Base-by-base conservation (phyloP, 1,140 invertebrate species). In the Diuraphis noxia region DNA sequence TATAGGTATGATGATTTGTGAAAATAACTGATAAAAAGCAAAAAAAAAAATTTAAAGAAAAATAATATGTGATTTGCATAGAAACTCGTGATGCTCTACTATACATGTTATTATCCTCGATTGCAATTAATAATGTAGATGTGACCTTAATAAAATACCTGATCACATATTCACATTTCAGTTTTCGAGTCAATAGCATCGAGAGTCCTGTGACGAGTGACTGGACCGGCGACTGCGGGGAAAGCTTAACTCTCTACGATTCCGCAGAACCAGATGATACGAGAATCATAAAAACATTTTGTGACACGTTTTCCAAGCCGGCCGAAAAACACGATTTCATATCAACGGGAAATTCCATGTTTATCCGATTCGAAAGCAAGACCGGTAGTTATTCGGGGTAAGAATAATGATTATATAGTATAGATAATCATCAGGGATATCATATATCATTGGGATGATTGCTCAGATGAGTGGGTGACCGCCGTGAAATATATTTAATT, bases 321-420 rank as follows among this genome's bases (percentile, higher is more conserved):
- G 97, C 98, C 96, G 97, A 98, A 94, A 98, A 98, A 93, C 96
- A 98, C 93, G 97, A 98, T 93, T 98, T 98, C 93, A 96, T 98
- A 0, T 98, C 97, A 0, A 97, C 96, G 0, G 96, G 96, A 13
- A 97, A 96, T 92, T 96, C 97, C 0, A 95, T 98, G 81, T 98
- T 97, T 93, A 97, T 98, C 0, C 95, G 97, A 92, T 98, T 98
- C 93, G 97, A 98, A 93, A 98, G 97, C 93, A 97, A 98, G 93
- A 98, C 97, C 2, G 97, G 97, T n/a, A 97, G 96, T 92, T 98
- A 98, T 93, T 97, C 97, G 41, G 97, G 97, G 94, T 97, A 95
- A 94, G 95, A 92, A 92, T 81, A 38, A n/a, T 56, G 23, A 38
- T 25, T 81, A 81, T 38, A 40, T 38, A 2, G 23, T 25, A 81